Evolutionary conservation across 1,140 invertebrate genomes (phyloP), one percentile per base, ranked within the genome.

Genomic region (Drosophila kepulauana): DNA sequence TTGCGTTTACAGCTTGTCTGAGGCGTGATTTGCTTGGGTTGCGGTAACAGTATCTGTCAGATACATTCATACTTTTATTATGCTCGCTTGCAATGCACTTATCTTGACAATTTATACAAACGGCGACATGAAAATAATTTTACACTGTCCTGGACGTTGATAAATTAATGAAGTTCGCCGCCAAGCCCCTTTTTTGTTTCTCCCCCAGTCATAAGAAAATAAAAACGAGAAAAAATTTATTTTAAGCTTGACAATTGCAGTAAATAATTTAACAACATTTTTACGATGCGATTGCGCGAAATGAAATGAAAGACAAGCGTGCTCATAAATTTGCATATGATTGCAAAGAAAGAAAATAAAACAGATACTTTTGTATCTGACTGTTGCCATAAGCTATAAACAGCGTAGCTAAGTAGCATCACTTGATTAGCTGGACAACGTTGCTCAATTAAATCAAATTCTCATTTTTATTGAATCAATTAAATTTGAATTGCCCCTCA

Each of bases 101-200:
- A 75, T 52, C 67, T 64, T 43, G 61, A 41, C 59, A 64, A 41
- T 68, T 74, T 56, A 56, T 38, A 62, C 57, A 68, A 61, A 61
- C 63, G 67, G 71, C 64, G 38, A 30, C 72, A 69, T 69, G 30
- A 67, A 72, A 70, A 70, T 67, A 69, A 69, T 69, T 78, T 67
- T 67, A 61, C 59, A 49, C 38, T 71, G 38, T 10, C 65, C 45
- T 45, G 13, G 20, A 75, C 41, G 85, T 64, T 78, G 72, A 72
- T 89, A 78, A 89, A 88, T 88, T 78, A 88, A 89, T 81, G 68
- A 78, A 78, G 46, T 61, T 63, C 35, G 61, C 62, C 49, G 82
- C 10, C 82, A 84, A 82, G 74, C 85, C 84, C 67, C 41, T 84
- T 72, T 71, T 15, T 62, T 33, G 11, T 57, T 25, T 25, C 20